Evolutionary conservation across 2,113 vertebrate species (phyloP), one percentile per base, ranked within the genome.

Genomic region (Brachyistius frenatus): DNA sequence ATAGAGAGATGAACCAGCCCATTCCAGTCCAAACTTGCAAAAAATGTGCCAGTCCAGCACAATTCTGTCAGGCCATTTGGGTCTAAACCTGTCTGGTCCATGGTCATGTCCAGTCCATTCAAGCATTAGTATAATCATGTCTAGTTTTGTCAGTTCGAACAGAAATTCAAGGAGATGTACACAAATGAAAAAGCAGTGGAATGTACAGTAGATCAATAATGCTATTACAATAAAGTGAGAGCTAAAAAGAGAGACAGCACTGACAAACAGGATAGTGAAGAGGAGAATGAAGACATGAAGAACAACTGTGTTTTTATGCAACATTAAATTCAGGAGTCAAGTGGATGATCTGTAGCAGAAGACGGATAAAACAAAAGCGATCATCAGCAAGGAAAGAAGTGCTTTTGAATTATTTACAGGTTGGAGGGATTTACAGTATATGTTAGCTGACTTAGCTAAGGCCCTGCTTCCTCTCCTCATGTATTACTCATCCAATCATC

Each of bases 351-450:
- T 65, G 60, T 46, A 60, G 74, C 63, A 50, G 81, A 78, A 14
- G 30, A 77, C 83, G 61, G 57, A 85, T 90, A 84, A 90, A 91
- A 89, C 78, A 85, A 87, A 80, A 86, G 78, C 44, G 7, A 73
- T 88, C 81, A 88, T 87, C 65, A 84, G 86, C 69, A 84, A 63
- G 58, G 44, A 83, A 77, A 83, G 76, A 80, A 73, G 78, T 78
- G 83, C 79, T 60, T 86, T 90, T 93, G 75, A 94, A 93, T 93
- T 92, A 93, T 93, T 92, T 90, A 93, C 82, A 85, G 76, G 83
- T 83, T 49, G n/a, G 60, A 81, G 65, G 84, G 83, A 92, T 89
- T 92, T 93, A 91, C 90, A 87, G 90, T 87, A 88, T 9, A 71
- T 54, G 68, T 68, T 80, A 82, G 87, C 85, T 83, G 91, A 88